These are phyloP conservation scores for Danaus chrysippus DNA, from an alignment of 2,888 invertebrate species.

Conservation along the genomic window DNA sequence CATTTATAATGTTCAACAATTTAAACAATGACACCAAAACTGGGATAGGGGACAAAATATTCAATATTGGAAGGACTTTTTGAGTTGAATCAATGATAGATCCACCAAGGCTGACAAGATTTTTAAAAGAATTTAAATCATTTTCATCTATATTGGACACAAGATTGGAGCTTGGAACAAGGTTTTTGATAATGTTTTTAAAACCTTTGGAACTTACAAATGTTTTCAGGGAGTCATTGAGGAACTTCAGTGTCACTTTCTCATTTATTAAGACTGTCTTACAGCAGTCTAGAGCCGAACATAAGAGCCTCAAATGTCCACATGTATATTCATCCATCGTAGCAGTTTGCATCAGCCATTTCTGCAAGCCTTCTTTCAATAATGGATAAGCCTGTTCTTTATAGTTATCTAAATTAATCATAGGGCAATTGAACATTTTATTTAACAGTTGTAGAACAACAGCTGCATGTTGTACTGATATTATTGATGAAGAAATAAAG, in stretches of 20 bases:
- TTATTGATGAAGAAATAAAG: conserved; percentile 60
- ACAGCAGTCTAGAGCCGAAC: conserved; percentile 62
- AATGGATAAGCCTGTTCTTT: conserved; percentile 62
- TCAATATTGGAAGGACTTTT: conserved; percentile 63
- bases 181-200: conserved; percentile 56
- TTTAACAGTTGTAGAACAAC: conserved; percentile 73
- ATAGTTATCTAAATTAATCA: conserved; percentile 43
- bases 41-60: conserved; percentile 57
- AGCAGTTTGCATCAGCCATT: conserved; percentile 71
- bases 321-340: conserved; percentile 62
- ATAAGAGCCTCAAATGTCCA: conserved; percentile 60
- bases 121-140: conserved; percentile 54
- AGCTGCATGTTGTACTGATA: conserved; percentile 79
- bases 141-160: conserved; percentile 58
- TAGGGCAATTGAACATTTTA: conserved; percentile 46
- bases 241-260: conserved; percentile 48
- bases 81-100: conserved; percentile 53
- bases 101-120: conserved; percentile 56
- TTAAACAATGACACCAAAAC: conserved; percentile 64
- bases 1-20: conserved; percentile 49
- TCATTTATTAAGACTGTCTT: conserved; percentile 53
- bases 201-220: conserved; percentile 70
- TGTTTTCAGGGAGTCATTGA: conserved; percentile 50
- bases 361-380: conserved; percentile 62
- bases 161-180: conserved; percentile 62